Evolutionary conservation across 2,797 vertebrate species (phyloP), one percentile per base, ranked within the genome.

Genomic region (Rhyacichthys aspro): DNA sequence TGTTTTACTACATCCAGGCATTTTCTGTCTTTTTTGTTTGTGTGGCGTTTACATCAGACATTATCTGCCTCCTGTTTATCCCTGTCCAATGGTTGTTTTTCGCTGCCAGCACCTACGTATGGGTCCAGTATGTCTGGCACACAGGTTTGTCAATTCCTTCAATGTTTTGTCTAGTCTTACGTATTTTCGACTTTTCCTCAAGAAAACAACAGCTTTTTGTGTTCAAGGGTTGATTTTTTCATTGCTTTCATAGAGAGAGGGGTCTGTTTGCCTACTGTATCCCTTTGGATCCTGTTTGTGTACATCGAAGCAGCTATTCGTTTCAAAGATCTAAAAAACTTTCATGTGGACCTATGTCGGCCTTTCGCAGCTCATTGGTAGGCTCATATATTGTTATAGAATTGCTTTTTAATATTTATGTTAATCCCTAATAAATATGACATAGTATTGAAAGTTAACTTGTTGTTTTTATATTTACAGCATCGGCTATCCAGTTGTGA

Each of bases 21-120:
- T 99, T 99, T 83, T 99, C 97, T 92, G 96, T 99, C 87, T 99
- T 99, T 94, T 99, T 99, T 86, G 98, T 99, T 81, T 99, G 97
- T 93, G 96, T 99, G 91, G 98, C 98, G 55, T 98, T 99, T 93
- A 98, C 98, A n/a, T 99, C 98, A 70, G 98, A 99, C 90, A 98
- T 99, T 88, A 98, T 98, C 90, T 99, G 97, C 91, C 96, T 99
- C 86, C 96, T 99, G 83, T 99, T 99, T 94, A 98, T 99, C 87
- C 98, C 98, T 38, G 96, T 99, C 82, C 98, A 99, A 89, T 99
- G 98, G 98, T 93, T 99, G 54, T 99, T 99, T 85, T 99, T 99
- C 57, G 97, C 98, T 88, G 97, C 98, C 91, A 99, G 98, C 91
- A 99, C 98, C 47, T 98, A 99, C 41, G 98, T 99, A 58, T 99